Evolutionary conservation across 1,140 invertebrate genomes (phyloP), one percentile per base, ranked within the genome.

Genomic region (Aphelenchoides avenae): DNA sequence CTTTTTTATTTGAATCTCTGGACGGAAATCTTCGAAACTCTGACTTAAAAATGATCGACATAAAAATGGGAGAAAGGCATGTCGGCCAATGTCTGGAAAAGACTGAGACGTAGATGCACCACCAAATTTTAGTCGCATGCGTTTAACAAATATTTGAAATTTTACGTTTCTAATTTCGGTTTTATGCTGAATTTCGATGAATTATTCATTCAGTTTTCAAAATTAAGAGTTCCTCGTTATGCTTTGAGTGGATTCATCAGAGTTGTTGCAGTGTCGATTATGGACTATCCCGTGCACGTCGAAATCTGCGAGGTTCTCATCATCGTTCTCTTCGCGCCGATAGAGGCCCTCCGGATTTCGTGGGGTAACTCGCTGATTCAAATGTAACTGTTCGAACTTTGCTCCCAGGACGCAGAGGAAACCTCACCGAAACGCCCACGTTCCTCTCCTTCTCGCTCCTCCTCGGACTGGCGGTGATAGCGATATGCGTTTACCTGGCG

Each of bases 401-500:
- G n/a, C n/a, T n/a, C n/a, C n/a, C 31, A 61, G 58, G 49, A 9
- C 60, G 33, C 0, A 57, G 58, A 15, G 58, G 58, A 9, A 61
- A 61, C 37, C 31, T 61, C 1, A 61, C 58, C 7, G 58, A 61
- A 54, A 61, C 58, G 24, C 42, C 58, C 11, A 29, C 61, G 9
- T 61, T 57, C 15, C 37, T 61, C 20, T 51, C 58, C 15, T 61
- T 61, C 46, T 34, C 58, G 13, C 22, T 61, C 6, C 15, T 61
- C 9, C 30, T 61, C 22, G 26, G 44, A 11, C 29, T 65, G n/a
- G 48, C 58, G 7, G 44, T 65, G 13, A 20, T 62, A 13, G 60
- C 58, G 31, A 61, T 61, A 29, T 61, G 58, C 44, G 41, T 65
- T 18, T 66, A 61, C 26, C 9, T 61, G 13, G 58, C 24, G 11